Evolutionary conservation across 2,797 vertebrate species (phyloP).

Genomic region (Aulostomus chinensis): DNA sequence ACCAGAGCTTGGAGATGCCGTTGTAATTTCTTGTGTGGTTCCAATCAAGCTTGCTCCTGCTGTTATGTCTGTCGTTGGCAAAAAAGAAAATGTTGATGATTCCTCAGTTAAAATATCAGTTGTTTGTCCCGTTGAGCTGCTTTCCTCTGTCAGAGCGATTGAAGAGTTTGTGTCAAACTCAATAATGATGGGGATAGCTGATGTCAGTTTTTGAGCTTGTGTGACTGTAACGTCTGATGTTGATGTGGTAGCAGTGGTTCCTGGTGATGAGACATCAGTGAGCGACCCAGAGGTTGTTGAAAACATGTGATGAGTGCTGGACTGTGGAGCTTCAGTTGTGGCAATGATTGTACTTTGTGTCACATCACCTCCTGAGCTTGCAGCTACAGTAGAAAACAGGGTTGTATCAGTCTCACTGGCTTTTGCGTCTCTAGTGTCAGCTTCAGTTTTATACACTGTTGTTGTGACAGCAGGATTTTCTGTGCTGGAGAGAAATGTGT

Average conservation of each 20-base stretch:
- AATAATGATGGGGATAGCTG: slow-evolving; percentile 10
- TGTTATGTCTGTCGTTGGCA: slow-evolving; percentile 12
- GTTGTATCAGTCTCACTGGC: not conserved
- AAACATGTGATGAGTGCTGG: not conserved
- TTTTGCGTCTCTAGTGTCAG: too few relatives aligned
- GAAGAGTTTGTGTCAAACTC: slow-evolving; percentile 7
- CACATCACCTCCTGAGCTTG: not conserved
- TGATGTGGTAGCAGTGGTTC: not conserved
- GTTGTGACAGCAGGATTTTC: not conserved
- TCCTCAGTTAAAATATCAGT: slow-evolving; percentile 19
- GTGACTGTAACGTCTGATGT: not conserved
- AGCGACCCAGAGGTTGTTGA: not conserved
- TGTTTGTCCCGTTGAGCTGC: slow-evolving; percentile 6
- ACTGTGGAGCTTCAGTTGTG: not conserved
- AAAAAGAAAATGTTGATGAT: not conserved
- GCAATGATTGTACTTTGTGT: not conserved
- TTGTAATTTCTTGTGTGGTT: slow-evolving; percentile 8
- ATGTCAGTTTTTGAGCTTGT: slow-evolving; percentile 2
- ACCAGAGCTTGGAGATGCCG: not conserved
- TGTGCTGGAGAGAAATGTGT: not conserved
- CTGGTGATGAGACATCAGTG: not conserved
- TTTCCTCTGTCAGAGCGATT: not conserved
- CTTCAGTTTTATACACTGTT: not conserved
- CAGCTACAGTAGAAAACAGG: not conserved
- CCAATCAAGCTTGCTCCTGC: slow-evolving; percentile 9